phyloP scores from a whole-genome alignment of 2,113 vertebrate genomes.

The Micromys minutus region DNA sequence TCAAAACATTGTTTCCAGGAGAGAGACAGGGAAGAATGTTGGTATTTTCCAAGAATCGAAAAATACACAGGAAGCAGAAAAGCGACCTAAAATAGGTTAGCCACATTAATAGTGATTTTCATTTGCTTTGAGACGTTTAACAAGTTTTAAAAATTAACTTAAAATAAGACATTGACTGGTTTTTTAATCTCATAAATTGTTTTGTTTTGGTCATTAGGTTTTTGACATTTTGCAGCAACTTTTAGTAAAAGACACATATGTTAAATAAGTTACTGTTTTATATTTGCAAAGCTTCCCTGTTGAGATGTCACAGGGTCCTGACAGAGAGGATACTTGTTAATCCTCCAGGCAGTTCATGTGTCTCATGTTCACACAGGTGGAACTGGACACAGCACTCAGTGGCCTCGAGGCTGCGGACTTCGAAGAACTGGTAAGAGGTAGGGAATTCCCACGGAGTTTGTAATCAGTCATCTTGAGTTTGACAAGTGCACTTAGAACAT shows the following conservation, averaged over 20 bases:
- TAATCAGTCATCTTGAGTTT: constrained; percentile 36
- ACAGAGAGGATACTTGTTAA: neutral
- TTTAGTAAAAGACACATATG: constrained; percentile 2
- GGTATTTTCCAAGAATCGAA: constrained; percentile 46
- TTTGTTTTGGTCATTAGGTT: neutral
- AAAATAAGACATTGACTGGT: constrained; percentile 39
- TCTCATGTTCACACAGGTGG: constrained; percentile 85
- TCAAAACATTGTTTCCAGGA: constrained; percentile 14
- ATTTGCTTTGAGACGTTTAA: constrained; percentile 33
- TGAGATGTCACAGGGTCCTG: neutral
- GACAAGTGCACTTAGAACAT: neutral
- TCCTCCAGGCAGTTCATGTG: neutral
- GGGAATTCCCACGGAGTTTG: neutral
- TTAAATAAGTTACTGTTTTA: constrained; percentile 31
- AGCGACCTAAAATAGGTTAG: constrained; percentile 33
- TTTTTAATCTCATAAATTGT: constrained; percentile 34
- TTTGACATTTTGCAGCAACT: neutral
- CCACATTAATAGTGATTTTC: neutral
- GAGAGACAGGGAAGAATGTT: constrained; percentile 34
- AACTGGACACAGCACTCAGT: constrained; percentile 93
- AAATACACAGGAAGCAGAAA: constrained; percentile 31
- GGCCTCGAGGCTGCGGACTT: constrained; percentile 98
- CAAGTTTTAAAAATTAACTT: neutral
- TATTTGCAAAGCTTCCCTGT: constrained; percentile 25
- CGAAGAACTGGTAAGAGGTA: constrained; percentile 93